Evolutionary conservation across 2,113 vertebrate species (phyloP).

Genomic region (Crypturellus undulatus): DNA sequence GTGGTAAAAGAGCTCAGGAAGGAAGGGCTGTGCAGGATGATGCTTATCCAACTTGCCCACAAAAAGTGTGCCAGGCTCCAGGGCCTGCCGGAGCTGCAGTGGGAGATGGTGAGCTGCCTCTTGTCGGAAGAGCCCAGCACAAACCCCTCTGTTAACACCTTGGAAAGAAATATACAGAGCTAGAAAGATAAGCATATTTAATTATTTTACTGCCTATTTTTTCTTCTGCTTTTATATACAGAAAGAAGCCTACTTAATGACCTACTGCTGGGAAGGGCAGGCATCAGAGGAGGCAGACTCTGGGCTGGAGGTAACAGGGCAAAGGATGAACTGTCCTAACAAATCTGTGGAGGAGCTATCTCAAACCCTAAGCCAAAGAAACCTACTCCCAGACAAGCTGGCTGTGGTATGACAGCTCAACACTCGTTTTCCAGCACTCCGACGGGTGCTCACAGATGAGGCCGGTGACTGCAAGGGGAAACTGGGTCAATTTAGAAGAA

Average conservation of each 20-base stretch:
- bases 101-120: accelerated
- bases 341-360: slow-evolving; percentile 3
- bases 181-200: neutral
- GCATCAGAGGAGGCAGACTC: neutral
- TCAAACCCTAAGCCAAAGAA: neutral
- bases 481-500: neutral
- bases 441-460: neutral
- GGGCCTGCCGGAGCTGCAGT: neutral
- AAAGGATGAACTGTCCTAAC: neutral
- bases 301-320: accelerated
- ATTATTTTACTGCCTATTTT: neutral
- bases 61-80: accelerated
- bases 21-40: neutral
- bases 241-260: neutral
- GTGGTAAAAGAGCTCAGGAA: neutral
- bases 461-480: accelerated
- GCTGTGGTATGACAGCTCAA: neutral
- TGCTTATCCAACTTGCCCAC: accelerated
- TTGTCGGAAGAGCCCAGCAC: neutral
- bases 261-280: neutral
- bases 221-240: neutral
- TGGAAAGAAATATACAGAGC: neutral
- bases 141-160: neutral
- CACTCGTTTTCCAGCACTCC: neutral
- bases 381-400: neutral